These are phyloP conservation scores for Rhinopomastus cyanomelas DNA, from an alignment of 2,113 vertebrate genomes.

Conservation along the genomic window DNA sequence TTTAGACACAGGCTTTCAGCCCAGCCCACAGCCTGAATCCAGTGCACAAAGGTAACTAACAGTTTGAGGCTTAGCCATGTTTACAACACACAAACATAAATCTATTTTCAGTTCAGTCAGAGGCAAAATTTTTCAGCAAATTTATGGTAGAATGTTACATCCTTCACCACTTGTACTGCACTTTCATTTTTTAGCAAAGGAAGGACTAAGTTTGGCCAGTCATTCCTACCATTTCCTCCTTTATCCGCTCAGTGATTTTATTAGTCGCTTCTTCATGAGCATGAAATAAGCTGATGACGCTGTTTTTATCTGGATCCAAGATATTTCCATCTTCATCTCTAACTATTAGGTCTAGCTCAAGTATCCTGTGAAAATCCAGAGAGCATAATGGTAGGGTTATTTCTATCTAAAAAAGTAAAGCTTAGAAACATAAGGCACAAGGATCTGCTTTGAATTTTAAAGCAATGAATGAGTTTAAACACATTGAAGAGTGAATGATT, in stretches of 20 bases:
- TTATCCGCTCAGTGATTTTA: slow-evolving; percentile 93
- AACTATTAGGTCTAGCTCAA: slow-evolving; percentile 92
- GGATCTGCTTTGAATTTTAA: neutral
- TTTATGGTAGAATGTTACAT: neutral
- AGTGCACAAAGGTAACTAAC: neutral
- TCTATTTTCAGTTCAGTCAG: neutral
- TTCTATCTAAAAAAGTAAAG: neutral
- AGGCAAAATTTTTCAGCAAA: neutral
- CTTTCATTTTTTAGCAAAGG: neutral
- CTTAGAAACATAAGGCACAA: neutral
- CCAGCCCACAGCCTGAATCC: neutral
- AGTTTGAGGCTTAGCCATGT: neutral
- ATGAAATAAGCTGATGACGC: slow-evolving; percentile 92
- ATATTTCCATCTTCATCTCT: slow-evolving; percentile 94
- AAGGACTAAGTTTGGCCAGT: neutral
- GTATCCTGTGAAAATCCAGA: slow-evolving; percentile 78
- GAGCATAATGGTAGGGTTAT: neutral
- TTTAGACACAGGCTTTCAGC: neutral
- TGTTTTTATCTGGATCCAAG: slow-evolving; percentile 91
- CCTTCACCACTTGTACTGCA: neutral
- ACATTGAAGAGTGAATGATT: neutral
- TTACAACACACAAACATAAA: neutral
- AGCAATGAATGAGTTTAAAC: neutral
- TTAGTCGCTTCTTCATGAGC: slow-evolving; percentile 90
- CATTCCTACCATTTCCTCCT: slow-evolving; percentile 88